Evolutionary conservation across 2,797 vertebrate species (phyloP), one percentile per base, ranked within the genome.

Genomic region (Phalloptychus januarius): DNA sequence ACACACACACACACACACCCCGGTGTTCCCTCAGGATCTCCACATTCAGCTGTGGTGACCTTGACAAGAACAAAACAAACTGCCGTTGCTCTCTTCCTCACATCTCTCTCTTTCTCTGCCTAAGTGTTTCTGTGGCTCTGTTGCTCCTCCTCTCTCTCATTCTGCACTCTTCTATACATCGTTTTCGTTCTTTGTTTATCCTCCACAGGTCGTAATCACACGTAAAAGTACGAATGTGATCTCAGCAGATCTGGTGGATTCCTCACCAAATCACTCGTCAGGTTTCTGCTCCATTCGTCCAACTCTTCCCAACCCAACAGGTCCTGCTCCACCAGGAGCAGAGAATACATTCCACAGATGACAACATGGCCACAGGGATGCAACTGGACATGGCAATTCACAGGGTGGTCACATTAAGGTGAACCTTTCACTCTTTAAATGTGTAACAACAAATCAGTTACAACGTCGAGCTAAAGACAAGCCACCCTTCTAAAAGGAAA

Each of bases 61-160:
- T 92, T 92, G 91, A 90, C 83, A 74, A 91, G 86, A 87, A 86
- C 88, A 90, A 88, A 84, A 89, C 83, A 83, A 90, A 86, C 79
- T 81, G 70, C 74, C 63, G 4, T 73, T 78, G 16, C 71, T 79
- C n/a, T 67, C 56, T 70, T 46, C 58, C 33, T 28, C 15, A 33
- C 58, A 61, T 79, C 56, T 38, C 42, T 23, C 3, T 52, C 1
- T 61, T 33, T 54, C 63, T 56, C 61, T 31, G 36, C 12, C 50
- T 54, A 54, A 33, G 38, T n/a, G 74, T 40, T 2, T 77, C 58
- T 74, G 54, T 12, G 0, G 12, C 56, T 50, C 54, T 38, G 10
- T 48, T 75, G 74, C 67, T 69, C 2, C 2, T 58, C 75, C 33
- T 40, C 4, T 58, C 7, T 72, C 36, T 71, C 7, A 36, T 61